A percentile compares a stretch with the other conserved stretches of the same genome.
Evolutionary conservation across 1,140 invertebrate genomes (phyloP).

Genomic region (Drosophila mayri): DNA sequence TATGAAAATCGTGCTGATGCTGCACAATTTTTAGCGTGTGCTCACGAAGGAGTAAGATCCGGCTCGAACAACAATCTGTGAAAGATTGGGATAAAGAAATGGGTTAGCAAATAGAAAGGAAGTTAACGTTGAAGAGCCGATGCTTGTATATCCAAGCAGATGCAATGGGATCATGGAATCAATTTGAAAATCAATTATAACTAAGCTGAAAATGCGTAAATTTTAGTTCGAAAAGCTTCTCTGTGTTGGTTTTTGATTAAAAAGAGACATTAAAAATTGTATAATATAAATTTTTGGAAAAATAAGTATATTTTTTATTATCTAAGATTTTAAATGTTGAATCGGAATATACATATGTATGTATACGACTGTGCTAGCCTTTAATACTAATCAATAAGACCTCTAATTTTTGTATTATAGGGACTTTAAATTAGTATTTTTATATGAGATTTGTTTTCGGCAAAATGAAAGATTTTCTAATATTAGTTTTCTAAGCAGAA

Average conservation of each 20-base stretch:
- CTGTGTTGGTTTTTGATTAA: background rate
- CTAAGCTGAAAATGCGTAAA: background rate
- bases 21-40: slow-evolving; percentile 78
- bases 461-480: background rate
- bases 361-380: no score
- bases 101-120: no score
- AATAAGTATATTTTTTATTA: no score
- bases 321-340: no score
- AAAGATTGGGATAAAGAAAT: background rate
- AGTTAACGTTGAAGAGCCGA: background rate
- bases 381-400: no score
- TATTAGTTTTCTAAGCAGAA: background rate
- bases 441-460: background rate
- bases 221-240: background rate
- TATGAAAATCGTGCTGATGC: slow-evolving; percentile 64
- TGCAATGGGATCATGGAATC: background rate
- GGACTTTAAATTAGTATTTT: background rate
- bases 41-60: slow-evolving; percentile 80
- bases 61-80: slow-evolving; percentile 84
- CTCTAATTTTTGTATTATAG: background rate
- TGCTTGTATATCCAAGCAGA: background rate
- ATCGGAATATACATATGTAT: no score
- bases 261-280: no score
- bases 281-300: no score
- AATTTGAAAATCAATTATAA: background rate